Evolutionary conservation across 23 tunicate genomes (phyloP), one percentile per base, ranked within the genome.

Genomic region (Diplosoma virens): DNA sequence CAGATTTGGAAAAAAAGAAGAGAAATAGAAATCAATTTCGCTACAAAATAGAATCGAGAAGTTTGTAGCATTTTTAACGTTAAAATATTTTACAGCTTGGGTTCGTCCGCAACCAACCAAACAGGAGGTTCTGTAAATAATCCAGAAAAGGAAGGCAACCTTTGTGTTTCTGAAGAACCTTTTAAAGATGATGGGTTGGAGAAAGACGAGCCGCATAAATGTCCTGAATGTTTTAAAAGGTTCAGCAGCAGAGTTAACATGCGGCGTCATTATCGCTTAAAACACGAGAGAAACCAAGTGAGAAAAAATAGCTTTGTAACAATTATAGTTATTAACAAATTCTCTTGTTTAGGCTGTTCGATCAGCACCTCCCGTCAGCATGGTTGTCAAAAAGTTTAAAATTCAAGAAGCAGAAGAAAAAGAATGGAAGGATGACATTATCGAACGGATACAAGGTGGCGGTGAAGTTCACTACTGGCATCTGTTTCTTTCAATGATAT

Each of bases 381-480:
- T 87, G 94, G 94, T 87, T n/a, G 94, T 87, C 21, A 73, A 76
- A 32, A 87, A 87, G 36, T 87, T 32, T 30, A 87, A 81, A 59
- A 87, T 87, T 1, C 66, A 80, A 76, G 82, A 87, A 23, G 79
- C 84, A 26, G 47, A 26, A n/a, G 81, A 75, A 50, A 67, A 20
- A 29, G 59, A 46, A 55, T 5, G 5, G 5, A 55, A 55, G 22
- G 61, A 55, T 55, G 61, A 18, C 4, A 4, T 55, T 41, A 7
- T 14, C n/a, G n/a, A n/a, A n/a, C n/a, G n/a, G n/a, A n/a, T n/a
- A n/a, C n/a, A n/a, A n/a, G n/a, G n/a, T n/a, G n/a, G n/a, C n/a
- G n/a, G n/a, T n/a, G n/a, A n/a, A n/a, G n/a, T n/a, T n/a, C n/a
- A n/a, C n/a, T n/a, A n/a, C n/a, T n/a, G n/a, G n/a, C n/a, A n/a